Evolutionary conservation across 2,888 invertebrate genomes (phyloP), one percentile per base, ranked within the genome.

Genomic region (Megalurothrips usitatus): DNA sequence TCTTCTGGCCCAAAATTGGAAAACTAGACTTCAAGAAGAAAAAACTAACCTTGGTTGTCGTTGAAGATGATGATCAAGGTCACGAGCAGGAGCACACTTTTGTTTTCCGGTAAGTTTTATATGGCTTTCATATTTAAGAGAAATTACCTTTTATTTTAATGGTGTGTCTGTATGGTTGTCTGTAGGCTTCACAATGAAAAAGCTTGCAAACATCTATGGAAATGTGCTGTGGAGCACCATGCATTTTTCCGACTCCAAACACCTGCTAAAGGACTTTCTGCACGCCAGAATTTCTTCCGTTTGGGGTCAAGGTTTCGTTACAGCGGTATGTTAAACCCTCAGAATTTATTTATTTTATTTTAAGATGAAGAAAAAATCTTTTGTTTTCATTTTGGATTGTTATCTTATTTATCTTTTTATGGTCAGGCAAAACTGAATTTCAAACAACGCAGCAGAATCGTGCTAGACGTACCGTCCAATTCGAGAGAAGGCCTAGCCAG

Each of bases 141-240:
- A 68, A 34, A 48, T 34, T 58, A 11, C 9, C 52, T 28, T 58
- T 26, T 17, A 75, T 23, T 26, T 80, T 79, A n/a, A 78, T 58
- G 68, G 1, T 58, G 26, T 80, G 11, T 80, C 4, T 68, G 17
- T 79, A 47, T 68, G 11, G 14, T 49, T 79, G 14, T 10, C 1
- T 49, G 8, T n/a, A 90, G 92, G 82, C 89, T 99, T 84, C 94
- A 95, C 84, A 99, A 98, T 87, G 97, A 98, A 87, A 98, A 98
- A 87, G 98, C 99, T 1, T 98, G 98, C 87, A 99, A 99, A 88
- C 99, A 99, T 89, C 89, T 99, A 83, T 99, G 99, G 99, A 99
- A 99, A 88, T 99, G 99, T 90, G 99, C 99, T 47, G 96, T 99
- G 0, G 99, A 99, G 88, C 98, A 99, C 89, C 99, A 99, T 89